Percentiles rank a stretch among this genome's conserved stretches.
Conservation (phyloP, 2,113 vertebrate genomes). For the Synodontis membranacea region DNA sequence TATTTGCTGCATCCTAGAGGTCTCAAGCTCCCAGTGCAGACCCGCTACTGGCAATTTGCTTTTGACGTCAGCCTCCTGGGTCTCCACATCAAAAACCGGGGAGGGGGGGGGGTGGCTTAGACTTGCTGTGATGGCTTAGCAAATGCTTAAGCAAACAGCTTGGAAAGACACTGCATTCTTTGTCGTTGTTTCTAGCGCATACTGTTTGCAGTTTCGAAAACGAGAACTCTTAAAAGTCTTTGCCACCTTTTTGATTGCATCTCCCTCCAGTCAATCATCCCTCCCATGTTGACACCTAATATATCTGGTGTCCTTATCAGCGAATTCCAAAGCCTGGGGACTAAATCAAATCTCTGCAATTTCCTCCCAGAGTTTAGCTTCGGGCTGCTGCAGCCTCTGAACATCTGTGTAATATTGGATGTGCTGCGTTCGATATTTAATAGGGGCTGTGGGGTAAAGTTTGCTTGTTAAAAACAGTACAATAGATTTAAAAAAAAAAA, state of each 20-base stretch:
- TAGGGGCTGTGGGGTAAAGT: not conserved
- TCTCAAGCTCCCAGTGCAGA: constrained; percentile 9
- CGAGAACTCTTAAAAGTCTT: constrained; percentile 22
- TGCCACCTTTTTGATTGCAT: constrained; percentile 41
- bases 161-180: constrained; percentile 8
- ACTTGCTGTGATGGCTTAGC: constrained; percentile 16
- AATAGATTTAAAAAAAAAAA: not conserved
- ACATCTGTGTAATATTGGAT: constrained; percentile 24
- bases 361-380: constrained; percentile 37
- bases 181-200: constrained; percentile 1
- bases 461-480: not conserved
- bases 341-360: constrained; percentile 49
- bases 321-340: constrained; percentile 40
- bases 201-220: constrained; percentile 14
- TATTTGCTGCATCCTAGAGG: constrained; percentile 15
- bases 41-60: constrained; percentile 29
- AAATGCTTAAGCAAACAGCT: constrained; percentile 29
- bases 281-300: constrained; percentile 48
- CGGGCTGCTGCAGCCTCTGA: constrained; percentile 3
- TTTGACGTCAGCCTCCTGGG: constrained; percentile 11
- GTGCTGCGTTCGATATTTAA: constrained; percentile 14
- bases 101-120: not conserved
- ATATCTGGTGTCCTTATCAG: constrained; percentile 43
- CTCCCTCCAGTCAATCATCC: constrained; percentile 39
- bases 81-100: constrained; percentile 9